Evolutionary conservation across 2,113 vertebrate genomes (phyloP).

Genomic region (Myrmecophaga tridactyla): DNA sequence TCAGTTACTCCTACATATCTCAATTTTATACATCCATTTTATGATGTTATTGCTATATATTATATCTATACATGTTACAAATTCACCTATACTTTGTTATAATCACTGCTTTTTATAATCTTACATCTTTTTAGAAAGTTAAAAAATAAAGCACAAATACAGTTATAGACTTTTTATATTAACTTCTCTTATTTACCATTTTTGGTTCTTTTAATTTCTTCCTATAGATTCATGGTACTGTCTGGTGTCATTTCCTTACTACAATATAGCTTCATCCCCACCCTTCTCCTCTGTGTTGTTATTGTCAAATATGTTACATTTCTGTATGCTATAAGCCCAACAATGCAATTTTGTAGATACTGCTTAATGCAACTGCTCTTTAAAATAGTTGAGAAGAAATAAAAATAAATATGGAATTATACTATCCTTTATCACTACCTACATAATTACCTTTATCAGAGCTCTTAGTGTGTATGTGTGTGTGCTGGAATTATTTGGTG

Average conservation of each 20-base stretch:
- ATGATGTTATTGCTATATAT: background rate
- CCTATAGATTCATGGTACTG: background rate
- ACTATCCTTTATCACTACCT: background rate
- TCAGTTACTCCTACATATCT: too few relatives aligned
- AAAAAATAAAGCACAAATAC: background rate
- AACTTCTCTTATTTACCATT: background rate
- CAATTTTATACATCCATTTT: background rate
- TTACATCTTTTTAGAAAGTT: background rate
- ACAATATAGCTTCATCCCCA: background rate
- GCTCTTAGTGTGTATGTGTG: background rate
- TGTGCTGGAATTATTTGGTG: background rate
- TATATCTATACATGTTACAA: background rate
- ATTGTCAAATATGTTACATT: background rate
- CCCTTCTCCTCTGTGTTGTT: background rate
- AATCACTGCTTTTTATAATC: background rate
- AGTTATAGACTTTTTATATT: background rate
- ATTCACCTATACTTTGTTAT: background rate
- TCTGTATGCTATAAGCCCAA: background rate
- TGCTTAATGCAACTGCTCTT: background rate
- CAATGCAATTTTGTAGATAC: background rate
- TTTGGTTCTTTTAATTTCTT: background rate
- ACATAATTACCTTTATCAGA: background rate
- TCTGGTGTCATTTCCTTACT: background rate
- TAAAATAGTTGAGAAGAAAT: background rate
- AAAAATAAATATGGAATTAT: background rate